Conservation (phyloP, 1,140 invertebrate species). For the Ceratosolen solmsi region DNA sequence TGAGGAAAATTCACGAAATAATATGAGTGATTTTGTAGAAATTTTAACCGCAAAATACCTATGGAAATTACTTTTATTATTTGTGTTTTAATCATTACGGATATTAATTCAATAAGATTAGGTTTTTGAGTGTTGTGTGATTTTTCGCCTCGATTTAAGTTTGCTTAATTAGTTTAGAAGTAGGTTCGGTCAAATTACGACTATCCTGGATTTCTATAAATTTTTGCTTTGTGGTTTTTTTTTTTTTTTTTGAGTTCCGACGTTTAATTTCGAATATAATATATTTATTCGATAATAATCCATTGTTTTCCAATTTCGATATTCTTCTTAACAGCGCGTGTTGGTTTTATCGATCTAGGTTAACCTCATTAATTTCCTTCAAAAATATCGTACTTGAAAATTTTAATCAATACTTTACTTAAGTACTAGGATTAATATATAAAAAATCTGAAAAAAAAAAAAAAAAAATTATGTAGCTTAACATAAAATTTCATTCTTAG, state of each 20-base stretch:
- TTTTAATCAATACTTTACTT: background rate
- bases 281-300: constrained; percentile 58
- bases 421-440: background rate
- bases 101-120: too few species aligned
- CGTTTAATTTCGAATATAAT: constrained; percentile 55
- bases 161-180: constrained; percentile 44
- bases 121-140: constrained; percentile 49
- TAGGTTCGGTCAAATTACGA: constrained; percentile 42
- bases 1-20: background rate
- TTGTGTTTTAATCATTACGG: too few species aligned
- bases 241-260: constrained; percentile 50
- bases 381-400: background rate
- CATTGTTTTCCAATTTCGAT: constrained; percentile 60
- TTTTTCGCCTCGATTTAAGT: constrained; percentile 36
- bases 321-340: constrained; percentile 24
- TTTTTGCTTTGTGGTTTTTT: constrained; percentile 53
- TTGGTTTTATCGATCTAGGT: constrained; percentile 38
- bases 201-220: constrained; percentile 33
- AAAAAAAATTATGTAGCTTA: background rate
- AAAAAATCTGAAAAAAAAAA: constrained; percentile 9
- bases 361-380: constrained; percentile 34
- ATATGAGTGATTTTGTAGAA: background rate
- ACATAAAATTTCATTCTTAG: background rate
- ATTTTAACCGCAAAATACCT: background rate
- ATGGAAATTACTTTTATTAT: background rate